Evolutionary conservation across 2,113 vertebrate genomes (phyloP).

Genomic region (Entomyzon cyanotis): DNA sequence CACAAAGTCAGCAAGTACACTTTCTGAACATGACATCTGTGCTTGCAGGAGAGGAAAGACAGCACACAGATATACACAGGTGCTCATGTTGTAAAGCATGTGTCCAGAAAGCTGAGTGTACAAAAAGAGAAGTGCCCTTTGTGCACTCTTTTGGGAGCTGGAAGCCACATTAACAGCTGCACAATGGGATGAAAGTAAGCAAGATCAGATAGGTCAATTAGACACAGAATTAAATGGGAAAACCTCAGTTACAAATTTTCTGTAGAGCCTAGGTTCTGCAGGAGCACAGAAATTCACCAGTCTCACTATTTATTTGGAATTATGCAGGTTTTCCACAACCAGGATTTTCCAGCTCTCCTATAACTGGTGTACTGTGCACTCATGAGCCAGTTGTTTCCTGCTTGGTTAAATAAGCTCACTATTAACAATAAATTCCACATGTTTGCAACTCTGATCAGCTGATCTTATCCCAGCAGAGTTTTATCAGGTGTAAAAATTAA

Average conservation of each 20-base stretch:
- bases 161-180: constrained; percentile 27
- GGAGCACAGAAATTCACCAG: not conserved
- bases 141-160: not conserved
- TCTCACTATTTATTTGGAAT: not conserved
- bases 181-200: not conserved
- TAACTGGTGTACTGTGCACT: not conserved
- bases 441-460: not conserved
- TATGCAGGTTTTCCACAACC: not conserved
- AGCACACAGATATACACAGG: not conserved
- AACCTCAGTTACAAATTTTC: not conserved
- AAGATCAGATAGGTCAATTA: constrained; percentile 23
- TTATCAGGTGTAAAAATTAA: not conserved
- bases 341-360: constrained; percentile 7
- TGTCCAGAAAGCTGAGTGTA: constrained; percentile 2
- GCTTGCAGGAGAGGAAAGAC: not conserved
- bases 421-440: not conserved
- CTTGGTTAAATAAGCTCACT: not conserved
- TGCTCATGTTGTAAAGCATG: not conserved
- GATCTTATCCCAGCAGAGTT: not conserved
- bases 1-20: not conserved
- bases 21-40: not conserved
- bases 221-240: not conserved
- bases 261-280: not conserved
- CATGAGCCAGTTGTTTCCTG: not conserved
- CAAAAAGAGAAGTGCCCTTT: constrained; percentile 3